Conservation (phyloP, 2,797 vertebrate species). For the Acestrorhynchus altus region DNA sequence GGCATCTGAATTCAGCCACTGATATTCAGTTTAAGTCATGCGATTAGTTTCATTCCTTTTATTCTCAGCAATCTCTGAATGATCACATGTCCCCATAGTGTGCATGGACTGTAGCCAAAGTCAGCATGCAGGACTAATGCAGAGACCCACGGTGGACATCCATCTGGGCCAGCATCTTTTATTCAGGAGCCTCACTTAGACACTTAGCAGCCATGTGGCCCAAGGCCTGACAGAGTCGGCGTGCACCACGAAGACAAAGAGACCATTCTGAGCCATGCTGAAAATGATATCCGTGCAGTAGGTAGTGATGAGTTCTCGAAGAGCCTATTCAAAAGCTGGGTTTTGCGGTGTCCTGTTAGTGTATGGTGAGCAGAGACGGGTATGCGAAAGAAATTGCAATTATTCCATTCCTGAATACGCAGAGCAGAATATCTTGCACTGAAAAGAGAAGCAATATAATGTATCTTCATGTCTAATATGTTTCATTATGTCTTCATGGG, state of each 20-base stretch:
- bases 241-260: slow-evolving; percentile 69
- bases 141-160: slow-evolving; percentile 77
- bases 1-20: background rate
- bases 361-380: background rate
- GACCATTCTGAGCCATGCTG: slow-evolving; percentile 75
- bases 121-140: slow-evolving; percentile 71
- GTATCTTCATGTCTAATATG: background rate
- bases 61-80: slow-evolving; percentile 56
- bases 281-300: slow-evolving; percentile 76
- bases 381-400: slow-evolving; percentile 38
- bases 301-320: slow-evolving; percentile 66
- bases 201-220: slow-evolving; percentile 77
- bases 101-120: slow-evolving; percentile 30
- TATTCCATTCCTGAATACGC: slow-evolving; percentile 4
- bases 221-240: slow-evolving; percentile 67
- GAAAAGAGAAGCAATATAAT: background rate
- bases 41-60: background rate
- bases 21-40: background rate
- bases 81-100: slow-evolving; percentile 3
- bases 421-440: background rate
- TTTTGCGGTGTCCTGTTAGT: slow-evolving; percentile 10
- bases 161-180: slow-evolving; percentile 82
- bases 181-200: slow-evolving; percentile 79
- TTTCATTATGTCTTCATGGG: too few relatives aligned
- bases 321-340: slow-evolving; percentile 1